Conservation (phyloP, 1,140 invertebrate genomes). For the Drosophila subpulchrella region DNA sequence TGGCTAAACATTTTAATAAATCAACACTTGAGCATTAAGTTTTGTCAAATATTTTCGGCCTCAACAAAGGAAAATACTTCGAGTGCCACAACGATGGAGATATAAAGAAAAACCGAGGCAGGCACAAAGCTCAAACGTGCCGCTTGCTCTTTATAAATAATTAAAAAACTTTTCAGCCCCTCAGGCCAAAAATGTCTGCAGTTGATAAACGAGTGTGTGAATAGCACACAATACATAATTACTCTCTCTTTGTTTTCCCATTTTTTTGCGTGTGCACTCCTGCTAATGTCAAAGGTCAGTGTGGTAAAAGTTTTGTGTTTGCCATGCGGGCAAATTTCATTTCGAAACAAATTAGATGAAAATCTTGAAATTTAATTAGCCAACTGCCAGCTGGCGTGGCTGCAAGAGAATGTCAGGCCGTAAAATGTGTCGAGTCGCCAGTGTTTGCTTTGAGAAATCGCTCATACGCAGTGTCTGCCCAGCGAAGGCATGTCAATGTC, state of each 20-base stretch:
- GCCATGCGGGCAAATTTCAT: constrained; percentile 51
- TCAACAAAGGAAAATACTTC: constrained; percentile 40
- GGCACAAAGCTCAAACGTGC: constrained; percentile 39
- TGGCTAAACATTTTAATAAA: constrained; percentile 46
- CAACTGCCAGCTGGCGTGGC: constrained; percentile 45
- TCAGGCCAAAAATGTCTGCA: constrained; percentile 14
- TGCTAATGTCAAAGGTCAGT: constrained; percentile 45
- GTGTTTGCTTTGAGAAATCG: constrained; percentile 52
- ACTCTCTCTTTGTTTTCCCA: background rate
- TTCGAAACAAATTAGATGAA: constrained; percentile 62
- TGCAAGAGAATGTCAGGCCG: background rate
- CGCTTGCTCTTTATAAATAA: constrained; percentile 48
- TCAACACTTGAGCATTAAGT: constrained; percentile 45
- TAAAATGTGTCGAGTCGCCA: constrained; percentile 6
- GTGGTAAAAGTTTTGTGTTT: constrained; percentile 38
- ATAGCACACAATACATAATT: constrained; percentile 44
- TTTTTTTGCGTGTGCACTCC: constrained; percentile 22
- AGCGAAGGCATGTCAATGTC: constrained; percentile 68
- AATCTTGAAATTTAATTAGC: constrained; percentile 75
- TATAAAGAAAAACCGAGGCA: constrained; percentile 3
- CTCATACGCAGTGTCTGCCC: constrained; percentile 63
- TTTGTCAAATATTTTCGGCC: constrained; percentile 48
- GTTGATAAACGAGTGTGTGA: constrained; percentile 52
- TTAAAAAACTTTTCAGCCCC: constrained; percentile 47
- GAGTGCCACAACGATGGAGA: constrained; percentile 16